Base-by-base conservation (phyloP, 1,140 invertebrate genomes). In the Drosophila sp. region DNA sequence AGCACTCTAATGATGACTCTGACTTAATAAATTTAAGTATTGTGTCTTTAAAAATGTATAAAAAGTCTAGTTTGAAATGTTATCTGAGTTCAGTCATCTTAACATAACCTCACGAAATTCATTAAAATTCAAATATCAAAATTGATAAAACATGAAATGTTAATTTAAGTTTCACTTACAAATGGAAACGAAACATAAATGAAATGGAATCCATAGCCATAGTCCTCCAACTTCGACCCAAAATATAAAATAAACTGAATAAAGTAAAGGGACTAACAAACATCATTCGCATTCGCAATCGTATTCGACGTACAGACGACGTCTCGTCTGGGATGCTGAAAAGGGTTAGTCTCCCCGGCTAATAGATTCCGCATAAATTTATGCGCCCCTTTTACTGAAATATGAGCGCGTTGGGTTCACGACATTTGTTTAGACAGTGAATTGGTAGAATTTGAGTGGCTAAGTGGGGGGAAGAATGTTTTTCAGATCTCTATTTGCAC, bases 321-420 rank as follows among this genome's bases (percentile, higher is more conserved):
- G 50, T 73, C 73, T 76, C 53, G 59, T 59, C 46, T 65, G 72
- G 50, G 16, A 53, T 62, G 56, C 62, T 81, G 82, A 86, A 81
- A 86, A 86, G 82, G 81, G 81, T 86, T 89, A 64, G 65, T 73
- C 36, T 32, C 59, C 11, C 25, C 41, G 29, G 13, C 79, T 87
- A 87, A 87, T 87, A 87, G 82, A 87, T 87, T 87, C 77, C 76
- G 83, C 76, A 87, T 82, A 87, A 87, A 87, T 87, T 87, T 87
- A 86, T 86, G 82, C 81, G 81, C 82, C 81, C 81, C 72, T 83
- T 87, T 89, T 87, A 66, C 66, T 87, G 84, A 89, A 87, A 87
- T 87, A 89, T 89, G 78, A 87, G 64, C 67, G 43, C 69, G 64
- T 59, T 72, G 83, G 83, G 83, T 87, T 87, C 83, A 89, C 72